A percentile compares a stretch with the other conserved stretches of the same genome.
Conservation (phyloP, 1,140 invertebrate species). For the Sesamia nonagrioides region DNA sequence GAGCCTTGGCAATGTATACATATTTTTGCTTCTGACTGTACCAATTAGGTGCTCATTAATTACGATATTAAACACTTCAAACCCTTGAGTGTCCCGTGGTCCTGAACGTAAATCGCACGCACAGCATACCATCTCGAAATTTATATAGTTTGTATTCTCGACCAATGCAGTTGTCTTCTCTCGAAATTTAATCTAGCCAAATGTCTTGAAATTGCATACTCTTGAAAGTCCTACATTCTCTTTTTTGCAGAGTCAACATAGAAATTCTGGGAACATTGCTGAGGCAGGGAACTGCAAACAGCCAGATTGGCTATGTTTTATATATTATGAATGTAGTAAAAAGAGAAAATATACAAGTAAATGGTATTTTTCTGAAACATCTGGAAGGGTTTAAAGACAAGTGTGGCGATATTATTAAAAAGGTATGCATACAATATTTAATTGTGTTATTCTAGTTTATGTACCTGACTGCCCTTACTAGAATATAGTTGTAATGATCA, state of each 20-base stretch:
- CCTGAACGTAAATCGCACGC: too few relatives aligned
- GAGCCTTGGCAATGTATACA: too few relatives aligned
- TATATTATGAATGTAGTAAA: slow-evolving; percentile 90
- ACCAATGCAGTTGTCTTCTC: too few relatives aligned
- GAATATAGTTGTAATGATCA: background rate
- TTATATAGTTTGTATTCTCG: too few relatives aligned
- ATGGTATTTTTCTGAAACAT: slow-evolving; percentile 87
- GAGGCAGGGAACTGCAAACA: slow-evolving; percentile 87
- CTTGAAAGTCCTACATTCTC: slow-evolving; percentile 12
- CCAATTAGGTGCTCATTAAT: too few relatives aligned
- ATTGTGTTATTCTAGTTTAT: too few relatives aligned
- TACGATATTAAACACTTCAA: too few relatives aligned
- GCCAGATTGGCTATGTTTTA: slow-evolving; percentile 90
- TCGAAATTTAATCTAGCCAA: too few relatives aligned
- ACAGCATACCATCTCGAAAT: too few relatives aligned
- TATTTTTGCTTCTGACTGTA: too few relatives aligned
- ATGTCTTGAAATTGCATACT: too few relatives aligned
- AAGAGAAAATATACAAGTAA: slow-evolving; percentile 89
- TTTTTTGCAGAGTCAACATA: slow-evolving; percentile 89
- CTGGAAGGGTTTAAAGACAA: slow-evolving; percentile 87
- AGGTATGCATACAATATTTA: slow-evolving; percentile 63
- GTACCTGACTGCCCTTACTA: background rate
- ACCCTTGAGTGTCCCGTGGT: too few relatives aligned
- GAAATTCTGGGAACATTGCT: slow-evolving; percentile 92
- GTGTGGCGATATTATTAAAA: slow-evolving; percentile 69